Base-by-base conservation (phyloP, 2,797 vertebrate species). In the Mormyrops boulengeri region DNA sequence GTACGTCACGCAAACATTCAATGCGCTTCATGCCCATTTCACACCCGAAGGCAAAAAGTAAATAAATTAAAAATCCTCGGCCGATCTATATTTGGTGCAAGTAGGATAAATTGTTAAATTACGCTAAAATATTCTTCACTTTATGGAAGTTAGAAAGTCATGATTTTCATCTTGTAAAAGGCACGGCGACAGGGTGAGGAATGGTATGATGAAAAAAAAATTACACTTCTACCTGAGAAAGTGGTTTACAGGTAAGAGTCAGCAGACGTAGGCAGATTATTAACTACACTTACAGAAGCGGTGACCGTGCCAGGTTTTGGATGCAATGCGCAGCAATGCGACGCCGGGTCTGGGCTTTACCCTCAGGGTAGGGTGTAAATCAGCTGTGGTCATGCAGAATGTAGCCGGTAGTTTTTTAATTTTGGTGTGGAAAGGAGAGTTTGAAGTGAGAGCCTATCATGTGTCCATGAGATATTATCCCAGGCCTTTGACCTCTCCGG, bases 201-300 rank as follows among this genome's bases (percentile, higher is more conserved):
- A 44, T 84, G 80, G 30, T 9, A 41, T 34, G 9, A 38, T 17
- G 12, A 1, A 55, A 87, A 86, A 86, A 87, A 60, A 57, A 55
- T 60, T 3, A 57, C 22, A 30, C 22, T 55, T 30, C 2, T 26
- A 11, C 49, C 22, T 7, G 49, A n/a, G 88, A 90, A 52, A 82
- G 7, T 60, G 69, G 88, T 91, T 89, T 84, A 60, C 69, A 89
- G 49, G 49, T 77, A 34, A 34, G 88, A 91, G 91, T 92, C 92
- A 92, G 90, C 90, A 92, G 90, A 91, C 89, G 53, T 60, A 30
- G 55, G 90, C 90, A 91, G 69, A 92, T 92, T 55, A 92, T 93
- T 93, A 92, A 93, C 92, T 12, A 73, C 50, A 57, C 89, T 91
- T 60, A 82, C 77, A 69, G 89, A 50, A 34, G 49, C 53, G 7